phyloP scores from a whole-genome alignment of 2,888 invertebrate genomes.

The Drosophila quinaria region DNA sequence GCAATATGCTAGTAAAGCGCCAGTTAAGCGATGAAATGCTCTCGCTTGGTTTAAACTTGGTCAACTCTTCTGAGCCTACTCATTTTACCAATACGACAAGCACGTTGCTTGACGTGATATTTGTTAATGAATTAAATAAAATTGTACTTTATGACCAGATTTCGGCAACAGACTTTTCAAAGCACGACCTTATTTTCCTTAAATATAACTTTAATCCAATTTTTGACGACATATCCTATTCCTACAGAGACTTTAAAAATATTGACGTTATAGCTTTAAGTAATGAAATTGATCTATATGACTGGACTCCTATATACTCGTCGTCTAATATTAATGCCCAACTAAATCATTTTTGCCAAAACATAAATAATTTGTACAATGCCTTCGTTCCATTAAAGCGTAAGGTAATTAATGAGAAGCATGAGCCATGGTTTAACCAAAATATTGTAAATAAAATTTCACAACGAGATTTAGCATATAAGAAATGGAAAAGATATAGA shows the following conservation, averaged over 20 bases:
- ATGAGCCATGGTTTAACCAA: neutral
- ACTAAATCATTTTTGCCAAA: neutral
- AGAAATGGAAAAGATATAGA: neutral
- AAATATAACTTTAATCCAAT: too few relatives aligned
- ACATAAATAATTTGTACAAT: neutral
- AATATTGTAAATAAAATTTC: neutral
- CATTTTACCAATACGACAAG: neutral
- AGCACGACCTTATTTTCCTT: neutral
- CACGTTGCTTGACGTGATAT: neutral
- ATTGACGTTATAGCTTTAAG: neutral
- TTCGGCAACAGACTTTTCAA: neutral
- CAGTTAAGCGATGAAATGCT: too few relatives aligned
- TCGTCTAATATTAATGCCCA: neutral
- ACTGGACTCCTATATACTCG: neutral
- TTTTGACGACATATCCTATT: too few relatives aligned
- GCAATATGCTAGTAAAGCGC: too few relatives aligned
- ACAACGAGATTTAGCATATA: neutral
- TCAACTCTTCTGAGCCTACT: neutral
- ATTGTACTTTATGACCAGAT: neutral
- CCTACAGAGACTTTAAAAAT: neutral
- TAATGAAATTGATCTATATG: neutral
- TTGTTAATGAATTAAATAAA: neutral
- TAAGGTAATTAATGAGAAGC: neutral
- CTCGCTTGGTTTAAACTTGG: neutral
- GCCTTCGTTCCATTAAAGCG: neutral